Base-by-base conservation (phyloP, 2,888 invertebrate species). In the Galeruca laticollis region DNA sequence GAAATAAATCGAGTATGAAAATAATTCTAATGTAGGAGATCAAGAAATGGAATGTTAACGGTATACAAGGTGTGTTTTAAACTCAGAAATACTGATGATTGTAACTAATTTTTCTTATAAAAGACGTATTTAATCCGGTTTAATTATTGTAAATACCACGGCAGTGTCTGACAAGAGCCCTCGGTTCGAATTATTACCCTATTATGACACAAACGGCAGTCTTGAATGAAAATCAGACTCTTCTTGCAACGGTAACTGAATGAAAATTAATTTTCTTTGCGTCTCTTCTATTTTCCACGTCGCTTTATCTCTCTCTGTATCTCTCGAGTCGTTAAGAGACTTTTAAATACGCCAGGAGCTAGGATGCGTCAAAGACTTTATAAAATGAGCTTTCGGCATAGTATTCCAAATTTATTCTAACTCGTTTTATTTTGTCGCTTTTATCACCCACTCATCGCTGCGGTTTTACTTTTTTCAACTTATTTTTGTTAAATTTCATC, bases 221-320 rank as follows among this genome's bases (percentile, higher is more conserved):
- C 40, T 13, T 49, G 20, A 49, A 49, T 20, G 49, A 13, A n/a
- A 49, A 49, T 49, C 49, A 49, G 4, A 49, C 10, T 20, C 49
- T 49, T 10, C 9, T 15, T 49, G 49, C 49, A 20, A 20, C 10
- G 49, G 18, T 6, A 49, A 49, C 15, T 15, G 11, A 49, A 20
- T 49, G 18, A 49, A 49, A 49, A 15, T 49, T 49, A 20, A 49
- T 49, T 15, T 49, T 49, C 18, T 49, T 49, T 49, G 18, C 11
- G 20, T 49, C 20, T 49, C 18, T 20, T 49, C 15, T 49, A 20
- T 20, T 10, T 20, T 20, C 49, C 20, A n/a, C n/a, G n/a, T n/a
- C n/a, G n/a, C n/a, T n/a, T n/a, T n/a, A n/a, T n/a, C 49, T 26
- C 26, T 9, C 10, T 43, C n/a, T n/a, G 43, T 6, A n/a, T 49